Evolutionary conservation across 2,888 invertebrate genomes (phyloP).

Genomic region (Napeogenes sylphis): DNA sequence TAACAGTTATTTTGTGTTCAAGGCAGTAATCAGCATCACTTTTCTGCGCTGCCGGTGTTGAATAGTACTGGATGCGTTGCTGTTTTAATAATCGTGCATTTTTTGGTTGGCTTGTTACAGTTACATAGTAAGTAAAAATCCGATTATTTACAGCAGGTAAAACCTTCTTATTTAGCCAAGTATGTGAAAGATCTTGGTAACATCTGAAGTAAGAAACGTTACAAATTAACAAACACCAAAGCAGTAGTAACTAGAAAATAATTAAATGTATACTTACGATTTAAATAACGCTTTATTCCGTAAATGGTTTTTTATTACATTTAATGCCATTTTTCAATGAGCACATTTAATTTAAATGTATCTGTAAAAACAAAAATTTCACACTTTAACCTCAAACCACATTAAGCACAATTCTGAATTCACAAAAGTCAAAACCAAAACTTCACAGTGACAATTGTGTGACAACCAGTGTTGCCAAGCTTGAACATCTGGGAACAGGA

Average conservation of each 20-base stretch:
- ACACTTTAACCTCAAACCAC: neutral
- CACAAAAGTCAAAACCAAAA: neutral
- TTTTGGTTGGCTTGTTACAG: constrained; percentile 7
- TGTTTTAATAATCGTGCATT: constrained; percentile 23
- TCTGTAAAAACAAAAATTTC: neutral
- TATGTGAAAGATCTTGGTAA: constrained; percentile 39
- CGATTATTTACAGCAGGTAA: constrained; percentile 19
- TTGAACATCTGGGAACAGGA: no score
- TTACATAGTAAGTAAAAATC: constrained; percentile 8
- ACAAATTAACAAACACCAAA: neutral
- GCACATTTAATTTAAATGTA: constrained; percentile 1
- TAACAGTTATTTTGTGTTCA: constrained; percentile 84
- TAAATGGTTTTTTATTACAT: constrained; percentile 24
- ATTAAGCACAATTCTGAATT: neutral
- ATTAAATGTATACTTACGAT: constrained; percentile 47
- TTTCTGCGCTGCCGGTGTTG: constrained; percentile 48
- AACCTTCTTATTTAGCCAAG: constrained; percentile 28
- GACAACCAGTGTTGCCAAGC: no score
- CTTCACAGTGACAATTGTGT: no score
- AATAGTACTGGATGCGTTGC: constrained; percentile 44
- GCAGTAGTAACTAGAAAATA: constrained; percentile 1
- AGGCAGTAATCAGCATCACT: constrained; percentile 81
- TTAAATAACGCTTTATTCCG: constrained; percentile 46
- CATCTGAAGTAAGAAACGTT: constrained; percentile 43
- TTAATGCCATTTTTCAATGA: constrained; percentile 26